phyloP scores from a whole-genome alignment of 1,140 invertebrate species.

The Augochlora pura region DNA sequence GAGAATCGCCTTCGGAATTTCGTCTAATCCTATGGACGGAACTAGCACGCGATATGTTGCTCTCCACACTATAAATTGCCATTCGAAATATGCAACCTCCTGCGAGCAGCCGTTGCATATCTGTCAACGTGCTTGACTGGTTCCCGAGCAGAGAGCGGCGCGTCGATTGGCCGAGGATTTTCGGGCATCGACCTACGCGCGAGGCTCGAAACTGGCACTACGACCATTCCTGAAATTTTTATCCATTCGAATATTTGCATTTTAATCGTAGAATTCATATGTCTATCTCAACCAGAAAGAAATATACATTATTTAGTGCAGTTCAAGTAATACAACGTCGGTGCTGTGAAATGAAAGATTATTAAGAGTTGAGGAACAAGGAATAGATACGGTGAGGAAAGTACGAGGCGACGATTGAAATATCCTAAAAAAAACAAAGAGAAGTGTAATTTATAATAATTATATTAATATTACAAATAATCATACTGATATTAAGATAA shows the following conservation, averaged over 20 bases:
- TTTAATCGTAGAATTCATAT: not conserved
- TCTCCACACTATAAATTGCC: constrained; percentile 45
- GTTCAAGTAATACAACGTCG: no score
- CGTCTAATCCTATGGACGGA: constrained; percentile 46
- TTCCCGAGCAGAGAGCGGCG: constrained; percentile 64
- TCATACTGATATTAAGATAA: no score
- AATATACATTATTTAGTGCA: no score
- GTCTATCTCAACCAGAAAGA: no score
- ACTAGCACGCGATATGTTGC: constrained; percentile 48
- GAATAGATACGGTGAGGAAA: no score
- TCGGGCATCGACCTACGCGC: constrained; percentile 45
- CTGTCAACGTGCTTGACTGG: constrained; percentile 74
- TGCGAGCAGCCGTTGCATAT: constrained; percentile 63
- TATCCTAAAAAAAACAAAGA: no score
- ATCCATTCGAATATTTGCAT: not conserved
- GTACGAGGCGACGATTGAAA: no score
- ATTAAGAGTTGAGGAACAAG: no score
- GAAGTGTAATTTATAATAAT: no score
- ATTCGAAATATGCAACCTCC: constrained; percentile 47
- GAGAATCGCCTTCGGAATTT: constrained; percentile 50
- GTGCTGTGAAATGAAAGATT: no score
- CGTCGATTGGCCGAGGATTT: constrained; percentile 66
- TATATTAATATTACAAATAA: no score
- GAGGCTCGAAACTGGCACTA: constrained; percentile 43
- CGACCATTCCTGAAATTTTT: not conserved